Evolutionary conservation across 2,888 invertebrate species (phyloP).

Genomic region (Doris montereyensis): DNA sequence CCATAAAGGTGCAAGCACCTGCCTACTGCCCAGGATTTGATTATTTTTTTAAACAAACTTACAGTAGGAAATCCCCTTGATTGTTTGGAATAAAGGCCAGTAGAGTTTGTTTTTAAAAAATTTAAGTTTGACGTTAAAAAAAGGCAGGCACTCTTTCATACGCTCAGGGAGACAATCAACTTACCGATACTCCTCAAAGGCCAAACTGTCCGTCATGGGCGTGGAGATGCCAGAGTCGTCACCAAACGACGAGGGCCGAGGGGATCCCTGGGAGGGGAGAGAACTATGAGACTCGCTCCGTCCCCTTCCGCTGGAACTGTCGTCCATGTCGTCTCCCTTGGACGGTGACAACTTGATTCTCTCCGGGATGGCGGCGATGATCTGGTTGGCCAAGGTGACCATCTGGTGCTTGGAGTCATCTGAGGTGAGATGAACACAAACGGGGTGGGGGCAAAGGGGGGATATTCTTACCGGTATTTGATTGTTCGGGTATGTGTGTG

Average conservation of each 20-base stretch:
- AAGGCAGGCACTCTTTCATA: too few species aligned
- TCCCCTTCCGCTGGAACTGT: slow-evolving; percentile 54
- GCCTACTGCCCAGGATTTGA: too few species aligned
- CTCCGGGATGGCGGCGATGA: slow-evolving; percentile 98
- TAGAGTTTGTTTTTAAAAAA: too few species aligned
- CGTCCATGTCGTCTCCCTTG: slow-evolving; percentile 54
- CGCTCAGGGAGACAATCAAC: too few species aligned
- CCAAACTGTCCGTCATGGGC: slow-evolving; percentile 68
- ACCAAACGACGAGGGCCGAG: slow-evolving; percentile 71
- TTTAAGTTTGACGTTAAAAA: too few species aligned
- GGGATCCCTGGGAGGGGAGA: slow-evolving; percentile 63
- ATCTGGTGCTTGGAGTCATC: slow-evolving; percentile 64
- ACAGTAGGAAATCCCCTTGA: too few species aligned
- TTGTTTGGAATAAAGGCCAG: too few species aligned
- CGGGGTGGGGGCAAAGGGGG: background rate
- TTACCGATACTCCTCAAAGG: slow-evolving; percentile 71
- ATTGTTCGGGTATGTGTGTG: background rate
- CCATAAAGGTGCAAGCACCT: too few species aligned
- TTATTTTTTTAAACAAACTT: too few species aligned
- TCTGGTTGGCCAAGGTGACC: slow-evolving; percentile 92
- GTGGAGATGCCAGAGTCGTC: slow-evolving; percentile 72
- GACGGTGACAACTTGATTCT: slow-evolving; percentile 87
- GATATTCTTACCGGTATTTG: background rate
- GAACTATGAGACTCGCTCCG: slow-evolving; percentile 84
- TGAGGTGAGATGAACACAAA: background rate